phyloP scores from a whole-genome alignment of 2,797 vertebrate genomes.

The Vireo griseus region DNA sequence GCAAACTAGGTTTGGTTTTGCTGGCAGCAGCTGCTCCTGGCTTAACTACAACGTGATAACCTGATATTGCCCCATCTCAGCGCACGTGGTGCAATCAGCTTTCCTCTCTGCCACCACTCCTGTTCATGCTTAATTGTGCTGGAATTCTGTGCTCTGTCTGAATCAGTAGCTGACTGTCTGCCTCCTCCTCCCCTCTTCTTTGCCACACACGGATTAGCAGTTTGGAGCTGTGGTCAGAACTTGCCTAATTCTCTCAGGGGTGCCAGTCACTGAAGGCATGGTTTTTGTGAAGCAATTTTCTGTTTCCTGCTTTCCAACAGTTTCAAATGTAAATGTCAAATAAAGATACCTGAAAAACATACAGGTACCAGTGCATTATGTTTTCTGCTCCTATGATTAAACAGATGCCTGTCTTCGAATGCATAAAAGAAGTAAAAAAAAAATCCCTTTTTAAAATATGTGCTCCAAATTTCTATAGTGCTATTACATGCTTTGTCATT shows the following conservation, averaged over 20 bases:
- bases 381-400: not conserved
- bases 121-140: not conserved
- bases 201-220: not conserved
- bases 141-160: not conserved
- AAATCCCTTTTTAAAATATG: not conserved
- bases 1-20: not conserved
- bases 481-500: not conserved
- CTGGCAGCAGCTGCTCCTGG: slow-evolving; percentile 19
- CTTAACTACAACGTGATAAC: not conserved
- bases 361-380: not conserved
- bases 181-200: not conserved
- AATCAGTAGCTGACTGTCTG: not conserved
- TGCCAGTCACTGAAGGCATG: not conserved
- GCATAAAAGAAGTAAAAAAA: not conserved
- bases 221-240: not conserved
- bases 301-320: not conserved
- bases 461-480: not conserved
- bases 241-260: not conserved
- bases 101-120: not conserved
- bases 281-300: accelerated
- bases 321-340: not conserved
- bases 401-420: not conserved
- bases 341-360: not conserved
- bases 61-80: not conserved
- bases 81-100: accelerated